phyloP scores from a whole-genome alignment of 2,113 vertebrate species.

The Cnemophilus loriae region DNA sequence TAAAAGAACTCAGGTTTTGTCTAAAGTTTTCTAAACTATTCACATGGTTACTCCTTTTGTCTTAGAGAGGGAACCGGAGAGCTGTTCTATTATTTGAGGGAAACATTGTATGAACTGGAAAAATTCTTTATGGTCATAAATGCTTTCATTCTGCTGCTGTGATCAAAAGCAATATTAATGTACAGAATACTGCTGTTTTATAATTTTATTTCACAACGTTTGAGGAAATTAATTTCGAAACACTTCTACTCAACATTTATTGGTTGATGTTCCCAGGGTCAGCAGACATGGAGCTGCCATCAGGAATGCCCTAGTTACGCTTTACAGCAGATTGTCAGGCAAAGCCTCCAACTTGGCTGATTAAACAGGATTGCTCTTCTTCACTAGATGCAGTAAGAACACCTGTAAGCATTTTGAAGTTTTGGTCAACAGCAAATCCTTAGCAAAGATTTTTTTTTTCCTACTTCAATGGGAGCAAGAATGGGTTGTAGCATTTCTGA shows the following conservation, averaged over 20 bases:
- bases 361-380: neutral
- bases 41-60: neutral
- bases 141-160: neutral
- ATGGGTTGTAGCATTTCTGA: neutral
- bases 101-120: neutral
- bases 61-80: neutral
- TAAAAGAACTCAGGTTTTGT: neutral
- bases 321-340: neutral
- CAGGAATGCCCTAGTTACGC: neutral
- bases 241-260: neutral
- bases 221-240: neutral
- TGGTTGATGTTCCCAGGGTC: neutral
- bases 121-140: neutral
- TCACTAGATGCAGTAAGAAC: neutral
- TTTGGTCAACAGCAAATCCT: neutral
- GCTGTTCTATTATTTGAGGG: neutral
- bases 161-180: neutral
- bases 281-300: neutral
- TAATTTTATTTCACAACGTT: neutral
- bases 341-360: neutral
- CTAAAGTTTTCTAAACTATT: neutral
- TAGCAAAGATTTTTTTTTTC: neutral
- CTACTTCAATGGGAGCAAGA: neutral
- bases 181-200: neutral
- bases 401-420: neutral